These are phyloP conservation scores for Ceratitis capitata DNA, from an alignment of 1,140 invertebrate species.

Conservation along the genomic window DNA sequence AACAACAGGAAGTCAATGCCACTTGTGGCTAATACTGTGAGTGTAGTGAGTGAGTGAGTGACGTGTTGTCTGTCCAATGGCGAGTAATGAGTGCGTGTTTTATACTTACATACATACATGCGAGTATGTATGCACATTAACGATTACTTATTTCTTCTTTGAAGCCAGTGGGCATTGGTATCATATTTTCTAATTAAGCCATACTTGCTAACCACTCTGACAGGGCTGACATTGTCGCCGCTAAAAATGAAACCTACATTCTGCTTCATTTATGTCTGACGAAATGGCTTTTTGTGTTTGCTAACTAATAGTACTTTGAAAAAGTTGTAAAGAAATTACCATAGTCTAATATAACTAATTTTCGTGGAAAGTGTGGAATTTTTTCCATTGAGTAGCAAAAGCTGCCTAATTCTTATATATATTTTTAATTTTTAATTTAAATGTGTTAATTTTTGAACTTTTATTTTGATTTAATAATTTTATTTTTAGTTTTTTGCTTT, in stretches of 20 bases:
- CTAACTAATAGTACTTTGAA: too few species aligned
- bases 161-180: constrained; percentile 13
- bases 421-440: too few species aligned
- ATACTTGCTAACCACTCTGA: constrained; percentile 1
- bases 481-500: too few species aligned
- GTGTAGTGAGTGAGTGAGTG: neutral
- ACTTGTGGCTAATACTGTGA: neutral
- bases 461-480: too few species aligned
- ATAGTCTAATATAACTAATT: too few species aligned
- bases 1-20: constrained; percentile 37
- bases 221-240: neutral
- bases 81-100: constrained; percentile 17
- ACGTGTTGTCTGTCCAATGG: neutral
- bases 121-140: too few species aligned
- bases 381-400: too few species aligned
- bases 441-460: too few species aligned
- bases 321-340: too few species aligned
- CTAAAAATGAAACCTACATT: neutral
- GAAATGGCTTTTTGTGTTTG: neutral
- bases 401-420: too few species aligned
- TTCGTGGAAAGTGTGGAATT: too few species aligned
- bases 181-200: constrained; percentile 34
- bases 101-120: neutral
- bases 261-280: neutral
- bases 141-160: too few species aligned